Percentiles rank a stretch among this genome's conserved stretches.
These are phyloP conservation scores for Ridgeia piscesae DNA, from an alignment of 1,140 invertebrate species.

Conservation along the genomic window DNA sequence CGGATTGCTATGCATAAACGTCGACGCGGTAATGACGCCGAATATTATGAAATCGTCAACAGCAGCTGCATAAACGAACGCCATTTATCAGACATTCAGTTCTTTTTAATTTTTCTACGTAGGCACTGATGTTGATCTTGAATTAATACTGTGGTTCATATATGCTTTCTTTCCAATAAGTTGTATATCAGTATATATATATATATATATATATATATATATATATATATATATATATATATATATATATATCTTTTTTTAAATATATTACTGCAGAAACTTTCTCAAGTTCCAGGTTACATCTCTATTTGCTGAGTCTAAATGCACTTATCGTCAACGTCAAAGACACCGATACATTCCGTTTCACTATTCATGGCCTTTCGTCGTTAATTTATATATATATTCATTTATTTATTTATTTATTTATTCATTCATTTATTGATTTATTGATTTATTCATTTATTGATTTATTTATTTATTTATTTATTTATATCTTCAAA, in stretches of 20 bases:
- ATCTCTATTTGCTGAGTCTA: too few species aligned
- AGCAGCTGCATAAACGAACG: not conserved
- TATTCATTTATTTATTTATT: conserved; percentile 1
- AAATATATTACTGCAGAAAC: too few species aligned
- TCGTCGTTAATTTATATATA: too few species aligned
- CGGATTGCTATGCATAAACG: not conserved
- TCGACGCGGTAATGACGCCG: not conserved
- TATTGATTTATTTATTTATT: not conserved
- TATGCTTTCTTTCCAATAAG: not conserved
- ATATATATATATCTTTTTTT: too few species aligned
- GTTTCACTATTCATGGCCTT: not conserved
- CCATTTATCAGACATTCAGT: not conserved
- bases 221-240: too few species aligned
- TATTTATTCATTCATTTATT: not conserved
- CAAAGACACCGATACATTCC: not conserved
- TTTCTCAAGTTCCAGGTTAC: too few species aligned
- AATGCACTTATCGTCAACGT: too few species aligned
- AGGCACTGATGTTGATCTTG: too few species aligned
- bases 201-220: too few species aligned
- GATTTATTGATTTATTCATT: not conserved
- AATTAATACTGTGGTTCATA: too few species aligned
- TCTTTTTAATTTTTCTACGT: not conserved
- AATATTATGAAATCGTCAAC: not conserved
- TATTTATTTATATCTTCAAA: not conserved
- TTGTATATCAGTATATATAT: too few species aligned